Evolutionary conservation across 2,888 invertebrate species (phyloP).

Genomic region (Phragmatobia fuliginosa): DNA sequence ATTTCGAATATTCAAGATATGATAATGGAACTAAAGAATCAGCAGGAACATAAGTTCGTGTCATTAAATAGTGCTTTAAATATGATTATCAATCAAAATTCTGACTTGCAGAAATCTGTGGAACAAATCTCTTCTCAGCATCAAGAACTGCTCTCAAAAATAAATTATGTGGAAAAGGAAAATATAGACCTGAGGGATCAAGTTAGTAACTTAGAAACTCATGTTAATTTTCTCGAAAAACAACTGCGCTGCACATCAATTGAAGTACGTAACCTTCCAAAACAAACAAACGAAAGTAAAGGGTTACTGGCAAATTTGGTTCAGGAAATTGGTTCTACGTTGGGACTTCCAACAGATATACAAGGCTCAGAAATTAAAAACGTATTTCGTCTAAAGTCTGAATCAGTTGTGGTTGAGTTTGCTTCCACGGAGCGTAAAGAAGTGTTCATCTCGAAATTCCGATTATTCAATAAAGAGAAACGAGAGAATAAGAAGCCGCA

Average conservation of each 20-base stretch:
- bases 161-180: not conserved
- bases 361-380: not conserved
- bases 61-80: not conserved
- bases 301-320: not conserved
- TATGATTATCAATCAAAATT: slow-evolving; percentile 6
- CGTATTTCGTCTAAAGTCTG: not conserved
- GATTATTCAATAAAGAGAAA: too few species aligned
- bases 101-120: not conserved
- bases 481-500: too few species aligned
- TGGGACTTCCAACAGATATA: not conserved
- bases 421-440: not conserved
- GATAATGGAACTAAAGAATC: not conserved
- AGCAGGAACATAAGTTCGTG: not conserved
- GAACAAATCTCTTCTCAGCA: not conserved
- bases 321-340: not conserved
- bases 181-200: not conserved
- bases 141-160: not conserved
- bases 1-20: not conserved
- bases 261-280: slow-evolving; percentile 7
- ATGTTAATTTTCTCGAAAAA: not conserved
- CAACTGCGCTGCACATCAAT: not conserved
- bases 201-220: not conserved
- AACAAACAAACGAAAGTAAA: not conserved
- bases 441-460: too few species aligned
- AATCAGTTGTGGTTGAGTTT: not conserved